Evolutionary conservation across 2,797 vertebrate species (phyloP).

Genomic region (Lerista edwardsae): DNA sequence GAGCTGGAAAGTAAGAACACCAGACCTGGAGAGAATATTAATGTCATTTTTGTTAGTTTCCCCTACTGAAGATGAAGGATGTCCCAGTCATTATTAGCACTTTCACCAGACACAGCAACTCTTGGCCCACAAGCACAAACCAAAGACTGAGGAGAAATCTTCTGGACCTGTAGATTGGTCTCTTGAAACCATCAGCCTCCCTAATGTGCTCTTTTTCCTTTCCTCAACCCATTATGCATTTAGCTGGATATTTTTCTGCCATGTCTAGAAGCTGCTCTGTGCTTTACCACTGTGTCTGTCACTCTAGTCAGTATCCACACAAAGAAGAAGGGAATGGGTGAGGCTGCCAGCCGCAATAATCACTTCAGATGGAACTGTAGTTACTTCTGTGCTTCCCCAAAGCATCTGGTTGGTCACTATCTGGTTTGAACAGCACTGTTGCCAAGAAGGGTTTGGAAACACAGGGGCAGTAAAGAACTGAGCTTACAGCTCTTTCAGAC

Average conservation of each 20-base stretch:
- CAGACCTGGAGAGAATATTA: background rate
- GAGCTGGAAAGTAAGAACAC: too few species aligned
- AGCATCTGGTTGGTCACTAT: too few species aligned
- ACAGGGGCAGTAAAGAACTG: background rate
- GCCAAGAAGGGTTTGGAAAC: background rate
- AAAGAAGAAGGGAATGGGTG: background rate
- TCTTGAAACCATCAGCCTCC: background rate
- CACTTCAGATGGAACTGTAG: background rate
- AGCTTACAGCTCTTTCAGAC: too few species aligned
- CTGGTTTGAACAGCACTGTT: background rate
- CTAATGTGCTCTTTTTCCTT: background rate
- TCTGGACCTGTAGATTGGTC: background rate
- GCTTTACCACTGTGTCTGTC: background rate
- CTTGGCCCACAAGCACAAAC: background rate
- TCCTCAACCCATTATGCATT: background rate
- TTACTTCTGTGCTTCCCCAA: too few species aligned
- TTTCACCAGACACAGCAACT: background rate
- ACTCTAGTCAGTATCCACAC: too few species aligned
- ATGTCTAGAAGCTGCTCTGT: background rate
- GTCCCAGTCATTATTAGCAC: background rate
- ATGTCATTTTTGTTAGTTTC: background rate
- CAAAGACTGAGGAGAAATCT: background rate
- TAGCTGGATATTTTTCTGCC: background rate
- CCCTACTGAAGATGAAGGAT: background rate
- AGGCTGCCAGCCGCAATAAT: background rate